A percentile compares a stretch with the other conserved stretches of the same genome.
Conservation (phyloP, 1,140 invertebrate species). For the Megalonaias nervosa region DNA sequence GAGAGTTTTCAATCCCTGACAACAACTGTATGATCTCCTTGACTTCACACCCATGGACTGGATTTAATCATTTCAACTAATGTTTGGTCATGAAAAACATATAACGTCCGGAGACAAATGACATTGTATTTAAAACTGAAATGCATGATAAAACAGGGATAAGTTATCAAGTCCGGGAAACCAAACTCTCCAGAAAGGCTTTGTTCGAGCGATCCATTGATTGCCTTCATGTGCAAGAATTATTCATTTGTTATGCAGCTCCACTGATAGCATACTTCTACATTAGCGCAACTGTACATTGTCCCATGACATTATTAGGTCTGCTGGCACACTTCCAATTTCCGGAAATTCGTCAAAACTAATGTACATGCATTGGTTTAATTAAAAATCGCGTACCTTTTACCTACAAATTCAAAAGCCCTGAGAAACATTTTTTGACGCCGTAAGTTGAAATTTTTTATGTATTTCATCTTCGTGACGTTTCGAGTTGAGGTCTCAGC, state of each 20-base stretch:
- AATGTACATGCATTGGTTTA: not conserved
- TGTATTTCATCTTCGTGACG: conserved; percentile 1
- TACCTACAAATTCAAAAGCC: conserved; percentile 8
- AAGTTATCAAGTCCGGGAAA: conserved; percentile 39
- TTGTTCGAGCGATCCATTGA: conserved; percentile 31
- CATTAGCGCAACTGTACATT: conserved; percentile 13
- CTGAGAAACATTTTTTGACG: conserved; percentile 8
- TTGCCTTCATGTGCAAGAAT: conserved; percentile 37
- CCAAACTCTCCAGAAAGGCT: conserved; percentile 36
- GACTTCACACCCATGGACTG: too few relatives aligned
- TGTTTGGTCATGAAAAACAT: too few relatives aligned
- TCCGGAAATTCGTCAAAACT: not conserved
- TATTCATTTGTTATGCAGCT: conserved; percentile 24
- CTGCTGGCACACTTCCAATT: not conserved
- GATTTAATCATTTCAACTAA: too few relatives aligned
- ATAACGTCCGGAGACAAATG: too few relatives aligned
- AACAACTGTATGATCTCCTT: too few relatives aligned
- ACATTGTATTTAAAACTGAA: too few relatives aligned
- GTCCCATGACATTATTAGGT: conserved; percentile 7
- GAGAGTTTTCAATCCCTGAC: conserved; percentile 11
- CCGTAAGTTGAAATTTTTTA: not conserved
- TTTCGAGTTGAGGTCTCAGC: not conserved
- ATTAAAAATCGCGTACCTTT: conserved; percentile 1
- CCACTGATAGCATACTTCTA: conserved; percentile 21
- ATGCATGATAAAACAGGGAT: too few relatives aligned